A percentile compares a stretch with the other conserved stretches of the same genome.
Evolutionary conservation across 2,797 vertebrate genomes (phyloP).

Genomic region (Salmo trutta): DNA sequence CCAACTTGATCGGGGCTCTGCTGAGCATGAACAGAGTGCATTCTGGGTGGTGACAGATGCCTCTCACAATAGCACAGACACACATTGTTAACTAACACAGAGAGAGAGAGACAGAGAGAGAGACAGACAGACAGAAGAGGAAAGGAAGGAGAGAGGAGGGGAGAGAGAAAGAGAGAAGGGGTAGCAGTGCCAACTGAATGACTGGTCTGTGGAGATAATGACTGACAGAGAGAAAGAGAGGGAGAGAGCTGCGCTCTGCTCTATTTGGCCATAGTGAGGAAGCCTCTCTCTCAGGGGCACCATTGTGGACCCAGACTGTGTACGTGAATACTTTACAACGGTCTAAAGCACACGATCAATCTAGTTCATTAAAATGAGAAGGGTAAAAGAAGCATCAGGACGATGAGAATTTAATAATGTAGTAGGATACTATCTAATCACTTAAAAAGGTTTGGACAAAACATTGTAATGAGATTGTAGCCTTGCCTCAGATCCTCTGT

Average conservation of each 20-base stretch:
- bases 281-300: not conserved
- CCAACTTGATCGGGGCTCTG: not conserved
- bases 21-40: not conserved
- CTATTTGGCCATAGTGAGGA: not conserved
- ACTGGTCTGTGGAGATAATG: constrained; percentile 35
- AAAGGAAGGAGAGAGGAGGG: not conserved
- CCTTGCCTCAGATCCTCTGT: not conserved
- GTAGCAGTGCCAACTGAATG: constrained; percentile 17
- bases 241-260: not conserved
- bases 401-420: not conserved
- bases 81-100: not conserved
- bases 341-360: constrained; percentile 8
- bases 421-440: not conserved
- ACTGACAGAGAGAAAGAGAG: constrained; percentile 7
- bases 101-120: not conserved
- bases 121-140: not conserved
- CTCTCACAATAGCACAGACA: constrained; percentile 1
- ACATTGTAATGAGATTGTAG: not conserved
- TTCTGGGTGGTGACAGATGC: constrained; percentile 5
- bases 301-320: not conserved
- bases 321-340: constrained; percentile 9
- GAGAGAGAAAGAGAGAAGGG: constrained; percentile 11
- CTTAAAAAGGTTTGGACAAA: not conserved
- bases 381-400: not conserved
- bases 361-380: not conserved